Conservation (phyloP, 2,797 vertebrate genomes). For the Oceanodroma leucorhoa region DNA sequence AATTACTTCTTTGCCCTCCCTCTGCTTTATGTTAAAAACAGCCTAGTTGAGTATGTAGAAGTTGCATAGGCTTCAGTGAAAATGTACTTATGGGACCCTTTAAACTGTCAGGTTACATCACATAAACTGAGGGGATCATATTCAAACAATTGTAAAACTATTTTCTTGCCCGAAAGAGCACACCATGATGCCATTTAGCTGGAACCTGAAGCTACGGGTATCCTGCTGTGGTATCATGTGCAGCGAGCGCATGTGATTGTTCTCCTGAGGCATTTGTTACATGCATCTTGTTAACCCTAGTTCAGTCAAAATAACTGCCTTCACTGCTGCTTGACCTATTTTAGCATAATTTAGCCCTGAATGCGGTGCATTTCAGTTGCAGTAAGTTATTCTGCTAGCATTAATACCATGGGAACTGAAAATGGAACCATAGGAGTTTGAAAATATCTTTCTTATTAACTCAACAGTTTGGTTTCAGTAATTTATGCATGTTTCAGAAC, state of each 20-base stretch:
- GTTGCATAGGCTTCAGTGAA: neutral
- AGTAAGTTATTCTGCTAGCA: conserved; percentile 24
- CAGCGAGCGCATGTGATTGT: conserved; percentile 55
- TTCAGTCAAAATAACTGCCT: conserved; percentile 65
- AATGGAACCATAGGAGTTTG: conserved; percentile 20
- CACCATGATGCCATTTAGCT: conserved; percentile 72
- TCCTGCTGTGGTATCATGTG: conserved; percentile 72
- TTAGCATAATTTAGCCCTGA: conserved; percentile 60
- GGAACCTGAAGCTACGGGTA: conserved; percentile 72
- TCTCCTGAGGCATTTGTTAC: conserved; percentile 70
- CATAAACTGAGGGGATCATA: conserved; percentile 52
- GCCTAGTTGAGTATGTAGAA: conserved; percentile 24
- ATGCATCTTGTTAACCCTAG: conserved; percentile 72
- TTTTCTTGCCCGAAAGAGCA: conserved; percentile 72
- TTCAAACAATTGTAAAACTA: conserved; percentile 64
- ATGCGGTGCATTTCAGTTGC: neutral
- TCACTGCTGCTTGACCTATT: conserved; percentile 70
- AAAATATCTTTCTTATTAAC: conserved; percentile 41
- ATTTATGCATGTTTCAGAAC: conserved; percentile 30
- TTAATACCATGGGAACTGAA: conserved; percentile 31
- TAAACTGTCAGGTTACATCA: conserved; percentile 68
- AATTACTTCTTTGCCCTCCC: conserved; percentile 49
- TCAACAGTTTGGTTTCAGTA: conserved; percentile 39
- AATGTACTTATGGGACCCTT: conserved; percentile 41
- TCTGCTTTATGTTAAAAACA: conserved; percentile 52